A percentile compares a stretch with the other conserved stretches of the same genome.
phyloP scores from a whole-genome alignment of 2,113 vertebrate genomes.

The Myiopsitta monachus region DNA sequence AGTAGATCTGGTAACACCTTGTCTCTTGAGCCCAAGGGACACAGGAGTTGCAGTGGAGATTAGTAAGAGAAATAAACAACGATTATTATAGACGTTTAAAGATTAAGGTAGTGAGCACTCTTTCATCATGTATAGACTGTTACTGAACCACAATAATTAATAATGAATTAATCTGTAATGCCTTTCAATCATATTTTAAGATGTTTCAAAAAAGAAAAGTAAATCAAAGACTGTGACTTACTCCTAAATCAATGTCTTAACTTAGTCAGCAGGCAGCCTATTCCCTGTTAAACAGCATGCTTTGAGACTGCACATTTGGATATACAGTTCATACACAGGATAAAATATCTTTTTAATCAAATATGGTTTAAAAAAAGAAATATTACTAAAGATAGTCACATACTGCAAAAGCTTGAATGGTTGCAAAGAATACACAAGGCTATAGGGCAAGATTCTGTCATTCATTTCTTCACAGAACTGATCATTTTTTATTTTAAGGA shows the following conservation, averaged over 20 bases:
- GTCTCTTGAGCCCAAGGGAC: constrained; percentile 2
- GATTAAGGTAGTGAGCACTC: not conserved
- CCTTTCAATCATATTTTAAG: not conserved
- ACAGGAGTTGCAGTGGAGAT: not conserved
- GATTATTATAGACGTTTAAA: constrained; percentile 41
- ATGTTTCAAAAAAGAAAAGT: not conserved
- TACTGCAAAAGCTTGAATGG: not conserved
- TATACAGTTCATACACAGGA: not conserved
- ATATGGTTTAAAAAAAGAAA: not conserved
- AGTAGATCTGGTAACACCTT: not conserved
- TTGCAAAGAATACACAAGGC: not conserved
- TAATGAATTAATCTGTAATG: not conserved
- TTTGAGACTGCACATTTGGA: not conserved
- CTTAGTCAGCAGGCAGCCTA: not conserved
- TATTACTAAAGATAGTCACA: not conserved
- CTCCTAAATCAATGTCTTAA: not conserved
- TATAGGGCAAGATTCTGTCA: not conserved
- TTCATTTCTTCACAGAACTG: not conserved
- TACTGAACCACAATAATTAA: not conserved
- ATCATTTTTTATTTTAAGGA: not conserved
- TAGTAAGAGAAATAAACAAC: constrained; percentile 59
- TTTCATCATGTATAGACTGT: not conserved
- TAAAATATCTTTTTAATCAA: not conserved
- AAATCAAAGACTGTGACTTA: not conserved
- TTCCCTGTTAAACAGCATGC: not conserved